Base-by-base conservation (phyloP, 2,797 vertebrate genomes). In the Odontamblyopus rebecca region DNA sequence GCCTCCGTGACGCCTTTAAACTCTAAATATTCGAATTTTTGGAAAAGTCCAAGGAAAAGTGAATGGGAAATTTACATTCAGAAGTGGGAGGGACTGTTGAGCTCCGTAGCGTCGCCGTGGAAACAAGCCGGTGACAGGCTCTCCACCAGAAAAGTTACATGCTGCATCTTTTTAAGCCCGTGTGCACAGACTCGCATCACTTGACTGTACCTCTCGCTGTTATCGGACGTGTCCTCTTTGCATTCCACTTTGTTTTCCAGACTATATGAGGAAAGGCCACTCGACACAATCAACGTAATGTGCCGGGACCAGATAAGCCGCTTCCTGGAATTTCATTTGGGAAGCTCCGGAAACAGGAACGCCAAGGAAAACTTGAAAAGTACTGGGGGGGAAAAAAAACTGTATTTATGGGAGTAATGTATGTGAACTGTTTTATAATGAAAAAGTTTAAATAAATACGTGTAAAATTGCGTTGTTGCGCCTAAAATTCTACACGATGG, bases 291-390 rank as follows among this genome's bases (percentile, higher is more conserved):
- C n/a, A 60, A 59, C 56, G 5, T 27, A 76, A 68, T 61, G 29
- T 68, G 23, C 56, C 54, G 48, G 32, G 30, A 19, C 19, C 18
- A 66, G 63, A 48, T 50, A 50, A 50, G 65, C 65, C 6, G 48
- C 65, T 53, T 67, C 65, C 65, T 67, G 65, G 19, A 18, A 2
- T 71, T 76, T 29, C 68, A 61, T 70, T 72, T 75, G 68, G 69
- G 19, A 19, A 57, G 72, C 59, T 73, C 38, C 69, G 71, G 30
- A 65, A 63, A 70, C 50, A 71, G 71, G 27, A 44, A 64, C 15
- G 78, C 84, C 84, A 90, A 85, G 89, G 80, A 88, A 65, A 87
- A 87, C 79, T 73, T 86, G 78, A 87, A 88, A 50, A 18, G 19
- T 13, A 66, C 38, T 5, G 26, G 56, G 44, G 11, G 26, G 3